These are phyloP conservation scores for Anser cygnoides DNA, from an alignment of 2,113 vertebrate species.

Conservation along the genomic window DNA sequence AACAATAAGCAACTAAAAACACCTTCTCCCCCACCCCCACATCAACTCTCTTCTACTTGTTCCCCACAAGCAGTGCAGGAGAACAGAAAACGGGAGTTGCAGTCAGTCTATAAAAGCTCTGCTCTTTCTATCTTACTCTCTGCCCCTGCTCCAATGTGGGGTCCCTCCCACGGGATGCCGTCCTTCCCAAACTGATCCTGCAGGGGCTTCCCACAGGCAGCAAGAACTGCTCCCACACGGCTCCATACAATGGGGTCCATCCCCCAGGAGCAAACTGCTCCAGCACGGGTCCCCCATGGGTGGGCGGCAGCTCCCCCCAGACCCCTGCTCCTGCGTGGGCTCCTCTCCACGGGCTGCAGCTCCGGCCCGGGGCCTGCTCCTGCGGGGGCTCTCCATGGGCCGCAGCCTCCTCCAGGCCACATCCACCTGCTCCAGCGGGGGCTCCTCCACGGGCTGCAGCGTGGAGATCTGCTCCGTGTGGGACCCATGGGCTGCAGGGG, in stretches of 20 bases:
- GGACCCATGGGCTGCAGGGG: too few species aligned
- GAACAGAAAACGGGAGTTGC: neutral
- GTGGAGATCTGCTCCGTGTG: too few species aligned
- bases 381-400: too few species aligned
- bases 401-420: neutral
- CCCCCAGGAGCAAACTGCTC: too few species aligned
- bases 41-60: neutral
- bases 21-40: neutral
- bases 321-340: neutral
- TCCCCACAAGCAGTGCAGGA: neutral
- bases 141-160: neutral
- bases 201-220: too few species aligned
- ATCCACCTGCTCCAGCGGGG: neutral
- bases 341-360: neutral
- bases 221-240: neutral
- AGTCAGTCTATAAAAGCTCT: neutral
- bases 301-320: neutral
- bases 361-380: too few species aligned
- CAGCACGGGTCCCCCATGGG: too few species aligned
- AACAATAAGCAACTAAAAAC: neutral
- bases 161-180: neutral
- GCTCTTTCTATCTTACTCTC: neutral
- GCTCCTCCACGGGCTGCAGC: neutral
- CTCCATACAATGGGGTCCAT: too few species aligned
- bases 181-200: too few species aligned